phyloP scores from a whole-genome alignment of 1,140 invertebrate species.

The Himalopsyche phryganea region DNA sequence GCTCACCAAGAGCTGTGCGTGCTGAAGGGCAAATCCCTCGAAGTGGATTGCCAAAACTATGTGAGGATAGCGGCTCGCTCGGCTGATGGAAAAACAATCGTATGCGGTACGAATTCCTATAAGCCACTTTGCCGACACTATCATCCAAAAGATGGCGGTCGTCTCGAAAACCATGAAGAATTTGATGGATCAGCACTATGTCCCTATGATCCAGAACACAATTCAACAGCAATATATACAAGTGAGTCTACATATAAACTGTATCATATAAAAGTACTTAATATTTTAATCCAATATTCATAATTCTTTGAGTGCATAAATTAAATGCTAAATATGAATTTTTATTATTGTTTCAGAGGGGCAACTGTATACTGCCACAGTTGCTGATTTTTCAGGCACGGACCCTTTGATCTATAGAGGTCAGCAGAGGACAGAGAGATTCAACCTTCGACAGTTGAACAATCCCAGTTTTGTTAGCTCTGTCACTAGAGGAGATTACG shows the following conservation, averaged over 20 bases:
- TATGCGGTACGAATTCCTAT: conserved; percentile 97
- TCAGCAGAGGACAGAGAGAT: conserved; percentile 77
- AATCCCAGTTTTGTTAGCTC: conserved; percentile 86
- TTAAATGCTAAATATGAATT: too few relatives aligned
- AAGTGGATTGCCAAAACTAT: conserved; percentile 94
- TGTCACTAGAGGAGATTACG: conserved; percentile 85
- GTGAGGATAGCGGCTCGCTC: conserved; percentile 75
- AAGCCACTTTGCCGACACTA: conserved; percentile 89
- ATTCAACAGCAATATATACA: conserved; percentile 83
- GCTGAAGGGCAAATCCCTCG: conserved; percentile 82
- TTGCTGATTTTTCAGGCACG: conserved; percentile 87
- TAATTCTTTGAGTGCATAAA: too few relatives aligned
- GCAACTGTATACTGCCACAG: conserved; percentile 90
- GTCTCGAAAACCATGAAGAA: conserved; percentile 57
- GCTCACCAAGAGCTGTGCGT: conserved; percentile 80
- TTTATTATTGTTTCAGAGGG: conserved; percentile 43
- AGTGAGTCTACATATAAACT: too few relatives aligned
- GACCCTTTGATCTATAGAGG: conserved; percentile 89
- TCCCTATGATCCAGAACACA: conserved; percentile 90
- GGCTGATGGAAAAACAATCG: conserved; percentile 69
- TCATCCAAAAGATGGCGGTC: conserved; percentile 38
- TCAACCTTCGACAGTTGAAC: conserved; percentile 55
- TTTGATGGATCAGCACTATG: conserved; percentile 81
- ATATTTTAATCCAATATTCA: too few relatives aligned
- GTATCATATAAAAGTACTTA: too few relatives aligned